A percentile compares a stretch with the other conserved stretches of the same genome.
Evolutionary conservation across 2,797 vertebrate genomes (phyloP).

Genomic region (Selene dorsalis): DNA sequence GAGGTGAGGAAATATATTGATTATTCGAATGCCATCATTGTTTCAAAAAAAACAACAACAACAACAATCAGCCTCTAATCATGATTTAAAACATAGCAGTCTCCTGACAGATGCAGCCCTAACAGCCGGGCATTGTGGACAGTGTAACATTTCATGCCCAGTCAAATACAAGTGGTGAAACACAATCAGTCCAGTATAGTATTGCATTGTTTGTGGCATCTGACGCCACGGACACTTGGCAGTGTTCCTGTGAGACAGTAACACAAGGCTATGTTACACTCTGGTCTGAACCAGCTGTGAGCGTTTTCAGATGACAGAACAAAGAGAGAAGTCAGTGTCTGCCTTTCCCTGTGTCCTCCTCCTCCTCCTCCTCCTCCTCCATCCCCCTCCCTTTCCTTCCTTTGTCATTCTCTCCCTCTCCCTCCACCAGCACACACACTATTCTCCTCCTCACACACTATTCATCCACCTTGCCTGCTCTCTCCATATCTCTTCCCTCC

Average conservation of each 20-base stretch:
- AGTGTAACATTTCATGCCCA: slow-evolving; percentile 70
- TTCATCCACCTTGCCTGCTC: slow-evolving; percentile 53
- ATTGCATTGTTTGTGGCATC: slow-evolving; percentile 81
- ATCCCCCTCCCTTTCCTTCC: slow-evolving; percentile 26
- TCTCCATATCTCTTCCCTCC: slow-evolving; percentile 52
- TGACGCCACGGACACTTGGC: slow-evolving; percentile 73
- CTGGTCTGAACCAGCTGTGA: slow-evolving; percentile 74
- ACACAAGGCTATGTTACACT: slow-evolving; percentile 71
- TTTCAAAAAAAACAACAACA: slow-evolving; percentile 8
- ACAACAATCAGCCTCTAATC: slow-evolving; percentile 38
- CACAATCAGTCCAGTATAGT: slow-evolving; percentile 76
- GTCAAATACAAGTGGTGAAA: slow-evolving; percentile 74
- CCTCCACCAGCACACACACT: slow-evolving; percentile 29
- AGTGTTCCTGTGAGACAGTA: slow-evolving; percentile 59
- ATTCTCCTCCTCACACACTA: slow-evolving; percentile 44
- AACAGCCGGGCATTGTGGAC: slow-evolving; percentile 47
- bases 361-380: slow-evolving; percentile 58
- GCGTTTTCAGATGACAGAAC: slow-evolving; percentile 75
- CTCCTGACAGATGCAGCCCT: slow-evolving; percentile 45
- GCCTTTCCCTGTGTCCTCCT: slow-evolving; percentile 63
- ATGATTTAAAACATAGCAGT: slow-evolving; percentile 47
- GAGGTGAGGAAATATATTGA: not conserved
- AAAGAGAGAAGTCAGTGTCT: slow-evolving; percentile 80
- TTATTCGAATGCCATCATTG: not conserved
- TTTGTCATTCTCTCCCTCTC: slow-evolving; percentile 39